phyloP scores from a whole-genome alignment of 2,113 vertebrate species.

The Pluvialis apricaria region DNA sequence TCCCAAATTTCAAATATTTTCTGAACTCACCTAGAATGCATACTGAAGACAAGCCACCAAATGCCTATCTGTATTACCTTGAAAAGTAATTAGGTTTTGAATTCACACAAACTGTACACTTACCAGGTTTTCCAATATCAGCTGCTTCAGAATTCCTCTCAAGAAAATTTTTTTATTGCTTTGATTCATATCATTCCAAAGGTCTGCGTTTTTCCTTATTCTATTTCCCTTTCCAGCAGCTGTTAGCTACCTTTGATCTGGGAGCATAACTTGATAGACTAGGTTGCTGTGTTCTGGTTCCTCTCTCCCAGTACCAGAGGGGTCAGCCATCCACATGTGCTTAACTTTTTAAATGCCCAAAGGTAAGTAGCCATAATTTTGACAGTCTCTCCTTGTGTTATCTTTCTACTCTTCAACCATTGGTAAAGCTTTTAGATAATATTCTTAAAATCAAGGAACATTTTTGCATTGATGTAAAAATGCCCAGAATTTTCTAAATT shows the following conservation, averaged over 20 bases:
- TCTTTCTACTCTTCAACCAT: not conserved
- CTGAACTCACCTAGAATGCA: not conserved
- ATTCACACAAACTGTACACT: not conserved
- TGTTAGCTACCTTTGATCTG: slow-evolving; percentile 58
- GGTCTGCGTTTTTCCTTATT: slow-evolving; percentile 25
- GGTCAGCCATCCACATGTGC: slow-evolving; percentile 12
- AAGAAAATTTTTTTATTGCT: not conserved
- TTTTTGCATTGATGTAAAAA: not conserved
- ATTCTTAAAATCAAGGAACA: not conserved
- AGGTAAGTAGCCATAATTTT: not conserved
- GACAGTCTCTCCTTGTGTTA: not conserved
- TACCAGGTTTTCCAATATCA: slow-evolving; percentile 14
- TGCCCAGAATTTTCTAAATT: not conserved
- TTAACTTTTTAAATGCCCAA: not conserved
- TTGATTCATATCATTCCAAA: slow-evolving; percentile 40
- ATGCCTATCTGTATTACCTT: not conserved
- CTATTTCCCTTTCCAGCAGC: slow-evolving; percentile 43
- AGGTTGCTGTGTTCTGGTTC: slow-evolving; percentile 35
- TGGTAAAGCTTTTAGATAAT: not conserved
- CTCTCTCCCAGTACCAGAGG: not conserved
- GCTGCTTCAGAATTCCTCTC: not conserved
- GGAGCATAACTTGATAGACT: slow-evolving; percentile 8
- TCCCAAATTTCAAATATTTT: not conserved
- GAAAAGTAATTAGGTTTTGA: not conserved
- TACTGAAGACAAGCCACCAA: not conserved